These are phyloP conservation scores for Eulemur coronatus DNA, from an alignment of 2,797 vertebrate genomes.

Conservation along the genomic window DNA sequence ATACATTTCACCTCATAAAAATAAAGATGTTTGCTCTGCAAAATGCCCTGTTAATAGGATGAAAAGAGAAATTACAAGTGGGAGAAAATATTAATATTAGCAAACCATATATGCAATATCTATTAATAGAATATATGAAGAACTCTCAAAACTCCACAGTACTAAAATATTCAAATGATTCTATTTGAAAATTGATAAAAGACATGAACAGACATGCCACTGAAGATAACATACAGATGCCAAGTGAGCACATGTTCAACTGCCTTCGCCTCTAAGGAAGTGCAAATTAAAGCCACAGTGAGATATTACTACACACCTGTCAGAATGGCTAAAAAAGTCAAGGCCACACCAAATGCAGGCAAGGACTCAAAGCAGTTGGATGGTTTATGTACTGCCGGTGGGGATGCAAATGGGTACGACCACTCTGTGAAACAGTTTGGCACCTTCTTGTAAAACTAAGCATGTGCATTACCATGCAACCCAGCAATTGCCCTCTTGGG, in stretches of 20 bases:
- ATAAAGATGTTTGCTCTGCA: not conserved
- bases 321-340: not conserved
- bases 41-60: not conserved
- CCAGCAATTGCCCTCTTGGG: not conserved
- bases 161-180: not conserved
- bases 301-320: not conserved
- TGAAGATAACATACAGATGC: not conserved
- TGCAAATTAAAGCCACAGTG: not conserved
- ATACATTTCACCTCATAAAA: not conserved
- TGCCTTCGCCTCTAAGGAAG: not conserved
- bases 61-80: not conserved
- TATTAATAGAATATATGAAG: not conserved
- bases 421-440: not conserved
- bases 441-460: not conserved
- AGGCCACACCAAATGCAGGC: no score
- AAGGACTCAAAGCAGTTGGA: not conserved
- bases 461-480: not conserved
- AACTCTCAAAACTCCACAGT: not conserved
- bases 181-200: not conserved
- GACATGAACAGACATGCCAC: not conserved
- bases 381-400: not conserved
- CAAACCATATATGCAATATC: no score
- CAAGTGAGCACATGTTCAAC: not conserved
- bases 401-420: not conserved
- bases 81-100: not conserved